phyloP scores from a whole-genome alignment of 2,888 invertebrate genomes.

The Oligia latruncula region DNA sequence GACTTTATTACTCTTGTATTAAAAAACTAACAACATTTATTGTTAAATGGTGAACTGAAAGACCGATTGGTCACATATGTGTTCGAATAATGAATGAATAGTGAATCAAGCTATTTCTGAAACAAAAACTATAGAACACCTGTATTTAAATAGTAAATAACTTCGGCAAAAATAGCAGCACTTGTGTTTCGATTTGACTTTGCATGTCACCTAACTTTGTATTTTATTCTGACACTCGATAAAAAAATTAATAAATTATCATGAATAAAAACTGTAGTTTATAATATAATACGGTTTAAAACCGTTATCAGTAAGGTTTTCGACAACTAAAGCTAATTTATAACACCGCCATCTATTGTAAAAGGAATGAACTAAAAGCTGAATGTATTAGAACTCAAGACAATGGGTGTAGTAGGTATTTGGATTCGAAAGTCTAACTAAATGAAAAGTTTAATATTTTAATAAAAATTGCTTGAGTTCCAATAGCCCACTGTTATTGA shows the following conservation, averaged over 20 bases:
- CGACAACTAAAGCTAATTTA: not conserved
- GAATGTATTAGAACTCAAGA: not conserved
- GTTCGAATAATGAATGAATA: not conserved
- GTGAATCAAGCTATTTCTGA: not conserved
- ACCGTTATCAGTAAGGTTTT: not conserved
- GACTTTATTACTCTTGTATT: not conserved
- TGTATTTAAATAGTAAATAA: not conserved
- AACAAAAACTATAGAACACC: not conserved
- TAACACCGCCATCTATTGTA: slow-evolving; percentile 41
- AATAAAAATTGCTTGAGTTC: not conserved
- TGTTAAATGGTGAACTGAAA: slow-evolving; percentile 5
- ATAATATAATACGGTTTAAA: not conserved
- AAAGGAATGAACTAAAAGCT: slow-evolving; percentile 5
- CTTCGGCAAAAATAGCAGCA: not conserved
- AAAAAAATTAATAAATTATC: not conserved
- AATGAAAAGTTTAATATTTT: not conserved
- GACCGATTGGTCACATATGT: not conserved
- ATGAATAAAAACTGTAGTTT: not conserved
- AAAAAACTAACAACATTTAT: not conserved
- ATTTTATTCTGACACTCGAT: not conserved
- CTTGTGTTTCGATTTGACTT: not conserved
- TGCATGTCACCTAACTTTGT: not conserved
- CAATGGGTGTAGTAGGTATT: not conserved
- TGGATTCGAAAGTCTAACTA: not conserved
- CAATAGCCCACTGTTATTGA: not conserved